phyloP scores from a whole-genome alignment of 2,888 invertebrate genomes.

The Nemotelus nigrinus region DNA sequence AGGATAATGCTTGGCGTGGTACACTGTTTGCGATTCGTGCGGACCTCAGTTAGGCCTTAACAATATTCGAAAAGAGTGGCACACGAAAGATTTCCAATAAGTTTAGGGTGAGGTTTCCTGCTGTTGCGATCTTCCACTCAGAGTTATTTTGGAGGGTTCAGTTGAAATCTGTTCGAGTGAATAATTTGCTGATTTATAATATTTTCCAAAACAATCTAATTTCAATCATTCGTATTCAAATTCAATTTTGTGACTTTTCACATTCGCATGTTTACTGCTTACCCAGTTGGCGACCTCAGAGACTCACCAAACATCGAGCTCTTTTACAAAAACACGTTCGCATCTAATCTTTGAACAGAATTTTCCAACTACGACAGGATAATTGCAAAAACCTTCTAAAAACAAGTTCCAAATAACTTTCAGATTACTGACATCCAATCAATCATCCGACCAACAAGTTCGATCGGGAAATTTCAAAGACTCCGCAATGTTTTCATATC shows the following conservation, averaged over 20 bases:
- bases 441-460: constrained; percentile 12
- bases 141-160: too few species aligned
- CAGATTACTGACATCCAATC: constrained; percentile 16
- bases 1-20: constrained; percentile 23
- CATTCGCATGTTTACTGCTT: too few species aligned
- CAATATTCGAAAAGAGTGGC: background rate
- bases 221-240: too few species aligned
- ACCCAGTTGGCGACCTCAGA: too few species aligned
- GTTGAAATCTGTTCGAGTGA: too few species aligned
- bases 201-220: too few species aligned
- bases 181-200: too few species aligned
- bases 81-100: constrained; percentile 7
- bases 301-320: too few species aligned
- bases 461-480: constrained; percentile 20
- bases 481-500: background rate
- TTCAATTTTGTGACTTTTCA: too few species aligned
- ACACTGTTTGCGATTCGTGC: background rate
- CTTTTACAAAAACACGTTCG: too few species aligned
- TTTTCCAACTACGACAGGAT: background rate
- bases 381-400: background rate
- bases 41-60: background rate
- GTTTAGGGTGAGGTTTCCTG: background rate
- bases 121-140: too few species aligned
- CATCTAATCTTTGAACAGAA: too few species aligned
- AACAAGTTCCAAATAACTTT: background rate